A percentile compares a stretch with the other conserved stretches of the same genome.
Evolutionary conservation across 1,140 invertebrate genomes (phyloP).

Genomic region (Aphidius gifuensis): DNA sequence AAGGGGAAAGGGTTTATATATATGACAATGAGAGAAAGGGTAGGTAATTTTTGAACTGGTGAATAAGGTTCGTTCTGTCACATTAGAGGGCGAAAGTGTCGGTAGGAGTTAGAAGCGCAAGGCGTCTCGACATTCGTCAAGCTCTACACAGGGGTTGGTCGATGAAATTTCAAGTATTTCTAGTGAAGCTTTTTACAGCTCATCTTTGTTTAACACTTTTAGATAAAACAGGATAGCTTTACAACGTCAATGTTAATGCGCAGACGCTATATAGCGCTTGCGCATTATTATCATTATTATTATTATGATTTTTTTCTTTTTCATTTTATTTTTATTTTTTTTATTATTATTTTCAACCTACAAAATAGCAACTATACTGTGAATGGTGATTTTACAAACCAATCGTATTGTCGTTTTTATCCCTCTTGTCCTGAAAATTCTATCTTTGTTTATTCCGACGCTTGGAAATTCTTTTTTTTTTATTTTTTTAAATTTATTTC

Average conservation of each 20-base stretch:
- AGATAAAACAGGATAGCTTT: constrained; percentile 32
- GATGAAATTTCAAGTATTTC: constrained; percentile 21
- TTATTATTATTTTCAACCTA: constrained; percentile 12
- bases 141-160: constrained; percentile 45
- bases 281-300: no score
- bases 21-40: neutral
- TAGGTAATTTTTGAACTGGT: no score
- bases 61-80: no score
- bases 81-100: constrained; percentile 33
- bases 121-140: constrained; percentile 55
- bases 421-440: constrained; percentile 44
- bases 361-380: constrained; percentile 41
- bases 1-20: neutral
- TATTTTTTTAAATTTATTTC: neutral
- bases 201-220: constrained; percentile 31
- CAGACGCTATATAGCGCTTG: constrained; percentile 38
- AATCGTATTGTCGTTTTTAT: constrained; percentile 57
- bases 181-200: neutral
- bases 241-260: constrained; percentile 53
- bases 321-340: no score
- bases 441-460: constrained; percentile 19
- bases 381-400: constrained; percentile 57
- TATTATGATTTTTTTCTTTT: no score
- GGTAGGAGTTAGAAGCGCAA: constrained; percentile 51
- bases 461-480: constrained; percentile 6